Base-by-base conservation (phyloP, 2,888 invertebrate species). In the Thysanoteuthis rhombus region DNA sequence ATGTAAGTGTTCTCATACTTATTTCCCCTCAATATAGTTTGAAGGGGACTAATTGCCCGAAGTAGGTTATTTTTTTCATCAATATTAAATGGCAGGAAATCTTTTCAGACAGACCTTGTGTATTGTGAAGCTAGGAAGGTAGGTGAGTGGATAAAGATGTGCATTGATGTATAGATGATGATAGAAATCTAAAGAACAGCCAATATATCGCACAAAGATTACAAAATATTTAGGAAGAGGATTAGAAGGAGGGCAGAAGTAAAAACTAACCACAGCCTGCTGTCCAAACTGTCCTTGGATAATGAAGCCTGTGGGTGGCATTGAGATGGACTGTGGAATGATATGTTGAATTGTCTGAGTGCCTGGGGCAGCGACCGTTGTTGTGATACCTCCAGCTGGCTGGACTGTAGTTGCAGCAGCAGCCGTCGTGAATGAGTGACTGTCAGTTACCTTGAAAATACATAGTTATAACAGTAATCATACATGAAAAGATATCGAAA, bases 231-330 rank as follows among this genome's bases (percentile, higher is more conserved):
- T 75, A 3, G n/a, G 12, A n/a, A 75, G 10, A n/a, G n/a, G n/a
- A 75, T 32, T 10, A 75, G n/a, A 16, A 75, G 75, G 75, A n/a
- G 75, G 75, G 36, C 1, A 92, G 19, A 32, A 28, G 16, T n/a
- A 25, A n/a, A n/a, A 45, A 94, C 95, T 94, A 93, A 96, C 96
- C 95, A 96, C 95, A 91, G 96, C 94, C 93, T 95, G 95, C 91
- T 96, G 96, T 0, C 95, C 96, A 94, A 96, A 96, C 94, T 95
- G 95, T 93, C 95, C 95, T 94, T 96, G 96, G 28, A 96, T 94
- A 89, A 96, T 95, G 92, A 96, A 95, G 19, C 96, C 96, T 12
- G 93, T 75, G 22, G 94, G 92, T 22, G 95, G 93, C 94, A 94
- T 94, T 90, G 94, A 93, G 36, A 95, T 52, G 19, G 95, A 95